Evolutionary conservation across 2,113 vertebrate species (phyloP).

Genomic region (Arvicanthis niloticus): DNA sequence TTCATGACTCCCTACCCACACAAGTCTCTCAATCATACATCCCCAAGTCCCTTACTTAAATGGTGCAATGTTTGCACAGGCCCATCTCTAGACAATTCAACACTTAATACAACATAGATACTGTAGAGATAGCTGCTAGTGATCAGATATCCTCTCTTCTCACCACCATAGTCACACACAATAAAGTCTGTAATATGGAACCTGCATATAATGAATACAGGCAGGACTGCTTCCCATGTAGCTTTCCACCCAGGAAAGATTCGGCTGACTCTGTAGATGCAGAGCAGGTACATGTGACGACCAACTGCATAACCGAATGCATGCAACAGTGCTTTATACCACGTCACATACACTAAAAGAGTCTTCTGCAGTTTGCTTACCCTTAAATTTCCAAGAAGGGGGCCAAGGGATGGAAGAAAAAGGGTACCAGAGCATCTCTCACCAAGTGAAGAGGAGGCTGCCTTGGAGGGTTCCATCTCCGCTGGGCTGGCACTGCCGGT

Average conservation of each 20-base stretch:
- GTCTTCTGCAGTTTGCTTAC: neutral
- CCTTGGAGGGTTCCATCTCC: constrained; percentile 91
- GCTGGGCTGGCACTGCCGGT: constrained; percentile 84
- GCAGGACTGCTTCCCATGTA: too few species aligned
- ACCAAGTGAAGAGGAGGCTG: constrained; percentile 85
- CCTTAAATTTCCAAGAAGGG: neutral
- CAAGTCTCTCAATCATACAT: neutral
- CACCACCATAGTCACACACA: neutral
- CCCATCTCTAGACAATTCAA: neutral
- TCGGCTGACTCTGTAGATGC: neutral
- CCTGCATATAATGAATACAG: neutral
- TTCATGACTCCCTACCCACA: neutral
- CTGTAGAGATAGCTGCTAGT: neutral
- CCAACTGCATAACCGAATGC: neutral
- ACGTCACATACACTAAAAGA: neutral
- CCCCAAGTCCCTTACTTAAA: neutral
- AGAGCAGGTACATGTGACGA: neutral
- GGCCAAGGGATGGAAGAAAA: neutral
- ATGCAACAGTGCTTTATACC: neutral
- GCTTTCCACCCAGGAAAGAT: neutral
- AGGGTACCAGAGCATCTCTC: constrained; percentile 71
- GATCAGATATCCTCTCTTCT: neutral
- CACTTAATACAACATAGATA: neutral
- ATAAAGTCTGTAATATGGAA: neutral
- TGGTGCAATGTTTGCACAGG: neutral